Conservation (phyloP, 2,797 vertebrate genomes). For the Notolabrus celidotus region DNA sequence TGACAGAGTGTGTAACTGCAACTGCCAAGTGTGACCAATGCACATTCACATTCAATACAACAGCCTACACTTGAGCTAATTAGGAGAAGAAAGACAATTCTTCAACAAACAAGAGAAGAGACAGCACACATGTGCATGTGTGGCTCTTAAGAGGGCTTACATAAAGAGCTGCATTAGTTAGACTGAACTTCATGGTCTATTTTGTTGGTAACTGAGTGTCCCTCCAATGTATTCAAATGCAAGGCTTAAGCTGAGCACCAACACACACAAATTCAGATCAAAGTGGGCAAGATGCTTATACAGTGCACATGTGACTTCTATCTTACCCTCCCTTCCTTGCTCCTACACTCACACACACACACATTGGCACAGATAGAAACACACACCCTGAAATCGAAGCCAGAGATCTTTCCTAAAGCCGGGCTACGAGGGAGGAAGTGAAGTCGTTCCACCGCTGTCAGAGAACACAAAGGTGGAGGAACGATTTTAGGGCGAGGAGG, state of each 20-base stretch:
- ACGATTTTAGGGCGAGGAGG: slow-evolving; percentile 31
- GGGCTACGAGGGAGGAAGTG: slow-evolving; percentile 59
- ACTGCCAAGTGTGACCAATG: slow-evolving; percentile 69
- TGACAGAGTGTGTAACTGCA: slow-evolving; percentile 71
- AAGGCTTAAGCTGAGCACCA: slow-evolving; percentile 41
- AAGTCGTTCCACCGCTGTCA: slow-evolving; percentile 60
- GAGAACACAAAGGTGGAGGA: slow-evolving; percentile 72
- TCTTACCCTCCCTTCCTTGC: background rate
- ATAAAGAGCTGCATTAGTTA: slow-evolving; percentile 45
- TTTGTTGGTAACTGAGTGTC: slow-evolving; percentile 51
- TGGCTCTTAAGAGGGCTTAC: slow-evolving; percentile 47
- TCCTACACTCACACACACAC: background rate
- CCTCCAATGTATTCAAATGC: slow-evolving; percentile 48
- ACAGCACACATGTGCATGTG: slow-evolving; percentile 32
- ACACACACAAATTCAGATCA: slow-evolving; percentile 40
- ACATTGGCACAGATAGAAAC: slow-evolving; percentile 1
- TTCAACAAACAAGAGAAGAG: slow-evolving; percentile 47
- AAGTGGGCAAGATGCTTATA: slow-evolving; percentile 46
- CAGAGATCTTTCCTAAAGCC: slow-evolving; percentile 51
- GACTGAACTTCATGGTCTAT: slow-evolving; percentile 59
- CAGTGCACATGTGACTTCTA: slow-evolving; percentile 37
- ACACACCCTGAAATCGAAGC: slow-evolving; percentile 62
- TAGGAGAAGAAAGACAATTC: slow-evolving; percentile 52
- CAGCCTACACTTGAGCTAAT: slow-evolving; percentile 63
- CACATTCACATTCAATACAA: slow-evolving; percentile 55